These are phyloP conservation scores for Yponomeuta evonymella DNA, from an alignment of 2,888 invertebrate species.

Conservation along the genomic window DNA sequence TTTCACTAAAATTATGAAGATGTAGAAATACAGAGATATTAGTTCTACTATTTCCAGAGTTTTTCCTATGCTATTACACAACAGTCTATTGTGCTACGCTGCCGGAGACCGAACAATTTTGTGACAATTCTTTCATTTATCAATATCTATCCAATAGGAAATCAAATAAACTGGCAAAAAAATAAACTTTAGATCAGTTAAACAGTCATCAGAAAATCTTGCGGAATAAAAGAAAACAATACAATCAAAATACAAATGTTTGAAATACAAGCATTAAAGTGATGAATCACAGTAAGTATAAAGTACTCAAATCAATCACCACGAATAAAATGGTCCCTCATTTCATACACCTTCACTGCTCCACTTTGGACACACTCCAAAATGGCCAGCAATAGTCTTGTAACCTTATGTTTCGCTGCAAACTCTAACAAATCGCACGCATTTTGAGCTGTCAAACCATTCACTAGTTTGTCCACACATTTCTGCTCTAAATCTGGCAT, in stretches of 20 bases:
- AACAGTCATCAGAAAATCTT: not conserved
- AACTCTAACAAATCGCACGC: constrained; percentile 39
- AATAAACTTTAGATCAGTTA: not conserved
- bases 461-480: constrained; percentile 39
- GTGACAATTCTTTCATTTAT: too few relatives aligned
- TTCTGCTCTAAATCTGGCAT: constrained; percentile 44
- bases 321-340: constrained; percentile 29
- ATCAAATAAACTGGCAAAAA: too few relatives aligned
- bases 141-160: too few relatives aligned
- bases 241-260: not conserved
- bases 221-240: too few relatives aligned
- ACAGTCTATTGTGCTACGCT: too few relatives aligned
- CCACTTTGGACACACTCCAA: constrained; percentile 36
- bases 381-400: constrained; percentile 35
- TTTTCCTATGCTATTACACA: too few relatives aligned
- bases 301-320: not conserved
- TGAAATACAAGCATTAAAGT: not conserved
- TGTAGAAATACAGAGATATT: too few relatives aligned
- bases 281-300: not conserved
- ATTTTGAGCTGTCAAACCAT: constrained; percentile 27
- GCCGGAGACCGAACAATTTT: too few relatives aligned
- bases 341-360: constrained; percentile 32
- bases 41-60: too few relatives aligned
- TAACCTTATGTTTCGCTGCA: constrained; percentile 38
- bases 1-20: too few relatives aligned